phyloP scores from a whole-genome alignment of 2,888 invertebrate species.

The Amphiduros pacificus region DNA sequence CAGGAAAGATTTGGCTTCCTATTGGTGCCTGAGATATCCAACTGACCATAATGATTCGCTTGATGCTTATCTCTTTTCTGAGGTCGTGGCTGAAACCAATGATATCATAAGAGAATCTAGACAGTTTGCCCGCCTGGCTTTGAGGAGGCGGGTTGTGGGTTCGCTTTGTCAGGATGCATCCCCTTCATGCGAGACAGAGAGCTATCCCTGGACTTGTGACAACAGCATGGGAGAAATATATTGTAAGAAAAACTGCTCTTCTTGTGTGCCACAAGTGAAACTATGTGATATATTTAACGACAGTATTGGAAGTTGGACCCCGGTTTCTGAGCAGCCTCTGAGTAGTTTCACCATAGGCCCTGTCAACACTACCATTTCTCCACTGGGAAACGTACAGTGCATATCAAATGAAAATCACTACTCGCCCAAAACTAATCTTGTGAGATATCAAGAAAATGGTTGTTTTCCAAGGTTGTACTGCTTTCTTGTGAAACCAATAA shows the following conservation, averaged over 20 bases:
- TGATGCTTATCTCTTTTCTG: neutral
- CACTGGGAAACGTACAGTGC: neutral
- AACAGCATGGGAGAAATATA: neutral
- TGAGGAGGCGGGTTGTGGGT: neutral
- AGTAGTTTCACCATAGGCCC: neutral
- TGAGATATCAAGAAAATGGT: neutral
- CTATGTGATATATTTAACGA: too few species aligned
- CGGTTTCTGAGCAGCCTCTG: neutral
- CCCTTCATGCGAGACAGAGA: neutral
- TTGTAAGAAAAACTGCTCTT: neutral
- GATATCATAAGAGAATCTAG: neutral
- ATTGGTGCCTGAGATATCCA: neutral
- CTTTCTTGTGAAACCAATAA: neutral
- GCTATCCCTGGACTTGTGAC: neutral
- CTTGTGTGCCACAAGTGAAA: neutral
- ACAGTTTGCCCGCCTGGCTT: neutral
- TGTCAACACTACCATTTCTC: neutral
- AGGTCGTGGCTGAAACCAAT: neutral
- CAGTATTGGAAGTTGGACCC: neutral
- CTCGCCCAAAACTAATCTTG: neutral
- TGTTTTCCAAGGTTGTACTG: slow-evolving; percentile 1
- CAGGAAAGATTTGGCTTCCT: neutral
- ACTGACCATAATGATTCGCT: neutral
- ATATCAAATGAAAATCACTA: neutral
- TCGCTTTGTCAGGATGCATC: neutral